Percentiles rank a stretch among this genome's conserved stretches.
Conservation (phyloP, 2,888 invertebrate genomes). For the Ornithoptera priamus region DNA sequence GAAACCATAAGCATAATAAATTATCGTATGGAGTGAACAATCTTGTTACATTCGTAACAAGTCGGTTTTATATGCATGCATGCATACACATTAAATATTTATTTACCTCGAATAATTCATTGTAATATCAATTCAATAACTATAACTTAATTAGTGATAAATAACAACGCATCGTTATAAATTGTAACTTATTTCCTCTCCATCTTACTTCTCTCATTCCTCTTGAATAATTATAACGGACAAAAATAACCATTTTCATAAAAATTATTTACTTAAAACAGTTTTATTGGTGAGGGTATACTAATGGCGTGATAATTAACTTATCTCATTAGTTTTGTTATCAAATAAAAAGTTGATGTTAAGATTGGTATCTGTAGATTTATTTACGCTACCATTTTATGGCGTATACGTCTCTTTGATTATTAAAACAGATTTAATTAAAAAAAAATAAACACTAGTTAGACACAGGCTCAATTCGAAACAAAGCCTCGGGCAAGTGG, state of each 20-base stretch:
- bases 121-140: background rate
- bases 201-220: background rate
- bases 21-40: constrained; percentile 25
- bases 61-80: constrained; percentile 28
- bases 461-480: constrained; percentile 59
- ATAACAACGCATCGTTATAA: background rate
- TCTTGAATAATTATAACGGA: background rate
- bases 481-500: constrained; percentile 61
- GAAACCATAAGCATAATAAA: constrained; percentile 36
- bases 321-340: too few relatives aligned
- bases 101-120: background rate
- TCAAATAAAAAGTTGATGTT: too few relatives aligned
- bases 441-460: constrained; percentile 21
- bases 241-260: too few relatives aligned
- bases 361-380: too few relatives aligned
- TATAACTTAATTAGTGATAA: background rate
- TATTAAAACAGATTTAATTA: background rate
- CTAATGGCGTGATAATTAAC: too few relatives aligned
- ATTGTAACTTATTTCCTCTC: background rate
- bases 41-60: constrained; percentile 28
- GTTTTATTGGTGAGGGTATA: too few relatives aligned
- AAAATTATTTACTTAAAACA: too few relatives aligned
- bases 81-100: background rate
- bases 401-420: background rate
- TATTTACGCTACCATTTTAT: too few relatives aligned